Evolutionary conservation across 2,797 vertebrate genomes (phyloP).

Genomic region (Malacoctenus gilli): DNA sequence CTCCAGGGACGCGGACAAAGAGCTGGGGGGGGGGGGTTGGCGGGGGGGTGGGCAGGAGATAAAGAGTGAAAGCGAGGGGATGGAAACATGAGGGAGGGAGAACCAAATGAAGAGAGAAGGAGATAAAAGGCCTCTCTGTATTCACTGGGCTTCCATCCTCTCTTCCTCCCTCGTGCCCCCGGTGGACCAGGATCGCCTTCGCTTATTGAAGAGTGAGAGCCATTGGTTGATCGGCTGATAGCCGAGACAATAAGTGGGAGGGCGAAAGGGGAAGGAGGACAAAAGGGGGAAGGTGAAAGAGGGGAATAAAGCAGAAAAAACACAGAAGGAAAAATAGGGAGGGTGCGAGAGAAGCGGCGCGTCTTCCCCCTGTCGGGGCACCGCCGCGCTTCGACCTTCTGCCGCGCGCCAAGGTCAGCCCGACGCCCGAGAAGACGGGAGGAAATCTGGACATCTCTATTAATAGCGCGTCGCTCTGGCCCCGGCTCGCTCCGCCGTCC

Average conservation of each 20-base stretch:
- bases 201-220: constrained; percentile 68
- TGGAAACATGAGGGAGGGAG: constrained; percentile 57
- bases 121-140: constrained; percentile 72
- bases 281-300: constrained; percentile 37
- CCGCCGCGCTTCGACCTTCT: constrained; percentile 48
- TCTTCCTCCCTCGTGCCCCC: constrained; percentile 24
- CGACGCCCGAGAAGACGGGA: constrained; percentile 18
- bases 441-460: constrained; percentile 68
- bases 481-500: constrained; percentile 55
- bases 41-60: too few relatives aligned
- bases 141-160: constrained; percentile 57
- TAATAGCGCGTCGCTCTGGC: constrained; percentile 47
- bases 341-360: constrained; percentile 19
- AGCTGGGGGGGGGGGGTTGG: constrained; percentile 16
- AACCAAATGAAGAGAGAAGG: constrained; percentile 64
- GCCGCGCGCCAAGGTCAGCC: constrained; percentile 61
- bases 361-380: constrained; percentile 33
- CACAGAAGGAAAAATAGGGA: constrained; percentile 14
- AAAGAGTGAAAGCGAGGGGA: constrained; percentile 58
- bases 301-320: constrained; percentile 14
- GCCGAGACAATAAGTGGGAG: constrained; percentile 63
- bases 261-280: constrained; percentile 50
- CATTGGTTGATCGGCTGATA: constrained; percentile 63
- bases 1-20: constrained; percentile 53
- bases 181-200: constrained; percentile 53